Conservation (phyloP, 2,113 vertebrate species). For the Lasiurus borealis region DNA sequence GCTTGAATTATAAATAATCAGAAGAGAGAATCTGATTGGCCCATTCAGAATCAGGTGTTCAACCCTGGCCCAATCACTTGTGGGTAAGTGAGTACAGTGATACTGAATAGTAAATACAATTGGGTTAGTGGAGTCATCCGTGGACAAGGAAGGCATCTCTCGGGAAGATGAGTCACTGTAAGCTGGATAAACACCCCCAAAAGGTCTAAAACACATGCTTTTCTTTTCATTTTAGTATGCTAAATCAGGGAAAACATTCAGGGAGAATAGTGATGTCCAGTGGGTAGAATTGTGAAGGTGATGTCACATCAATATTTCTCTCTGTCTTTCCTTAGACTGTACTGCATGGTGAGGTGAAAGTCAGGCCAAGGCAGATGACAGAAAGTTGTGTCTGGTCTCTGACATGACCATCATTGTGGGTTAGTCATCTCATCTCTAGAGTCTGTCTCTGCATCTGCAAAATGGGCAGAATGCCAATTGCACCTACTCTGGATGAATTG, state of each 20-base stretch:
- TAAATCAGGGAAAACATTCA: neutral
- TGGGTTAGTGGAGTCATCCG: neutral
- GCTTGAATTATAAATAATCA: neutral
- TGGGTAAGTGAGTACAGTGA: neutral
- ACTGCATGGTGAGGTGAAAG: neutral
- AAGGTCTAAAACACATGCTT: neutral
- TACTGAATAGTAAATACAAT: neutral
- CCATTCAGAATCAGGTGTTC: neutral
- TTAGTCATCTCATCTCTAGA: neutral
- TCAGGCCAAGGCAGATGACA: neutral
- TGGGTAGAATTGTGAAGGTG: neutral
- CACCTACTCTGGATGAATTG: neutral
- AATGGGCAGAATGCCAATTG: neutral
- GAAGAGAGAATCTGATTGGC: neutral
- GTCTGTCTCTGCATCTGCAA: neutral
- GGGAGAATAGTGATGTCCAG: neutral
- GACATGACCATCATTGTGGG: neutral
- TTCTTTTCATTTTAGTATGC: neutral
- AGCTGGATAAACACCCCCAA: neutral
- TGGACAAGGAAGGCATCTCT: neutral
- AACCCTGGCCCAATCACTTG: neutral
- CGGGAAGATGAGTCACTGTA: neutral
- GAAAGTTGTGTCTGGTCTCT: neutral
- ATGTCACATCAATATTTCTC: too few relatives aligned
- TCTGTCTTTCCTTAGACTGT: neutral